Evolutionary conservation across 2,888 invertebrate genomes (phyloP).

Genomic region (Lithophane leautieri): DNA sequence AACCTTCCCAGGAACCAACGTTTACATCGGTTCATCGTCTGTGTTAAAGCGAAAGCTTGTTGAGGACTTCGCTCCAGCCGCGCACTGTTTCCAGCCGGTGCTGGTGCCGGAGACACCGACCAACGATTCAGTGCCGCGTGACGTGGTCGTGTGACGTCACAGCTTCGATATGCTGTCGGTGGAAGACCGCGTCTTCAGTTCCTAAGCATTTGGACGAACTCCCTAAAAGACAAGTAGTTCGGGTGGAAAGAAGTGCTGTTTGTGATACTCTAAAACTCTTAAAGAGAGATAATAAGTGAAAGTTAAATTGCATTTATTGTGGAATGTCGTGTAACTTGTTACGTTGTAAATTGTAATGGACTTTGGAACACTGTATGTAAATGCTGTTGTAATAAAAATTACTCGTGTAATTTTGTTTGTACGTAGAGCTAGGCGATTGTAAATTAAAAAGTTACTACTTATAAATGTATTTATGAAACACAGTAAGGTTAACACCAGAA

Average conservation of each 20-base stretch:
- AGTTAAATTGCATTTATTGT: conserved; percentile 75
- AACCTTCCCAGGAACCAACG: conserved; percentile 90
- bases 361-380: conserved; percentile 79
- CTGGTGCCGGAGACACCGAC: conserved; percentile 88
- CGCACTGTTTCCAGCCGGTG: conserved; percentile 91
- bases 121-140: conserved; percentile 85
- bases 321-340: conserved; percentile 77
- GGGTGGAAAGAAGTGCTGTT: conserved; percentile 74
- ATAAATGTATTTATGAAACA: conserved; percentile 89
- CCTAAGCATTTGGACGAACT: conserved; percentile 85
- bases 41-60: conserved; percentile 91
- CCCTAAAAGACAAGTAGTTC: conserved; percentile 74
- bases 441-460: conserved; percentile 85
- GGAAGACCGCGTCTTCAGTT: conserved; percentile 90
- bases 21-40: conserved; percentile 91
- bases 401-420: conserved; percentile 81
- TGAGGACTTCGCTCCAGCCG: conserved; percentile 89
- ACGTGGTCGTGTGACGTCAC: conserved; percentile 92
- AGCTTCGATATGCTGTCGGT: conserved; percentile 90
- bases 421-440: conserved; percentile 87
- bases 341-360: conserved; percentile 71
- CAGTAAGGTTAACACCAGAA: conserved; percentile 90
- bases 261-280: conserved; percentile 73
- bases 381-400: conserved; percentile 84
- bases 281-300: conserved; percentile 74